Evolutionary conservation across 2,888 invertebrate species (phyloP), one percentile per base, ranked within the genome.

Genomic region (Ferdinandea cuprea): DNA sequence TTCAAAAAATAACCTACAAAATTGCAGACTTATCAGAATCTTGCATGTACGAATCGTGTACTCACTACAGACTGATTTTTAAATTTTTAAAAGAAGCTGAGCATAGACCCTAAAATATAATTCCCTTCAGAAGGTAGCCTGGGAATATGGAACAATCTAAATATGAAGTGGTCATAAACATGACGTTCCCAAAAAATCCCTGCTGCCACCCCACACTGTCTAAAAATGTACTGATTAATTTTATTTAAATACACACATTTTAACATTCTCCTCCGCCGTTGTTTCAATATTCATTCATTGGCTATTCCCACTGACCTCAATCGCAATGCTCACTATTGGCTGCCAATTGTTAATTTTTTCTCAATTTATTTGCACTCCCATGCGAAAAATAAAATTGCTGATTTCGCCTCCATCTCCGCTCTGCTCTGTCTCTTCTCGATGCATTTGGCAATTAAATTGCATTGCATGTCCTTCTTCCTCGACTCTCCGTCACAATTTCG

Each of bases 371-470:
- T 59, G 48, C 3, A 19, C n/a, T 15, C 46, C 28, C 11, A 1
- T 19, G 42, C 25, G 19, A 30, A 30, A 28, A 30, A 8, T 21
- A 40, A 40, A 7, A 40, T 40, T 28, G 28, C 59, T 52, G 28
- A 71, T 40, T 19, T 21, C 1, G 9, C 15, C 0, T 17, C 19
- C 30, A 9, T n/a, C 32, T 28, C n/a, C n/a, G n/a, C n/a, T n/a
- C n/a, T n/a, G n/a, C n/a, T n/a, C n/a, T n/a, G n/a, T n/a, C 54
- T 58, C 25, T 50, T 13, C 13, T 25, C 25, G 9, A 35, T 58
- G 40, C 37, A 50, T 50, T 72, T 52, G 28, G 6, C 54, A 61
- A 61, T 52, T 42, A 54, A 44, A 52, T 52, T 15, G 40, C 28
- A 32, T n/a, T 61, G 30, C 3, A 19, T 61, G 40, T 59, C n/a